phyloP scores from a whole-genome alignment of 2,888 invertebrate genomes.

The Lasioglossum malachurum region DNA sequence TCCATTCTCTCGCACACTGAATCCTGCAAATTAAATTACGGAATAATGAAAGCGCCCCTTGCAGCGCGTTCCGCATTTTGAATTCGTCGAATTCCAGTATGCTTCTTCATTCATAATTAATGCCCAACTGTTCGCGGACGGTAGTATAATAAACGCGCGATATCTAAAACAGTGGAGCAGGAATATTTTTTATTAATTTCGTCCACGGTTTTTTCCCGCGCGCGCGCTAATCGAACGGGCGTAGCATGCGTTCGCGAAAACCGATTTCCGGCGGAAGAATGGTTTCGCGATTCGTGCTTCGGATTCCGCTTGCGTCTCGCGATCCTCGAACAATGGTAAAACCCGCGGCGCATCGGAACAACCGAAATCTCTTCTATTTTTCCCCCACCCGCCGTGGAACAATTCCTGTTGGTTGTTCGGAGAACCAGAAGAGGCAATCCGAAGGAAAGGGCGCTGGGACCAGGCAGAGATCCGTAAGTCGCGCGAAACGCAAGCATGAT shows the following conservation, averaged over 20 bases:
- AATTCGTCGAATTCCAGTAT: too few species aligned
- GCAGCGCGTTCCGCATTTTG: too few species aligned
- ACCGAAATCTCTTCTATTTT: neutral
- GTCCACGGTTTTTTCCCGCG: too few species aligned
- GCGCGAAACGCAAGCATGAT: slow-evolving; percentile 7
- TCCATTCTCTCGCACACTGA: too few species aligned
- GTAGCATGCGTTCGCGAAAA: neutral
- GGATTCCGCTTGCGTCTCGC: neutral
- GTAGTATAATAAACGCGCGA: too few species aligned
- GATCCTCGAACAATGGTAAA: slow-evolving; percentile 24
- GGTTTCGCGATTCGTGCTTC: neutral
- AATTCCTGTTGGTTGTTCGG: neutral
- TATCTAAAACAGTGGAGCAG: neutral
- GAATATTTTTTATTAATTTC: slow-evolving; percentile 47
- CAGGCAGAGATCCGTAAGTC: neutral
- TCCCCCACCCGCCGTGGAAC: neutral
- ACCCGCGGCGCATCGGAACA: neutral
- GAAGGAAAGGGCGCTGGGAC: neutral
- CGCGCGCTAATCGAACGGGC: neutral
- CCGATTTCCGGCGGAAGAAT: slow-evolving; percentile 10
- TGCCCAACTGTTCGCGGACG: too few species aligned
- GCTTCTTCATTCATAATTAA: too few species aligned
- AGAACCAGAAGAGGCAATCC: neutral
- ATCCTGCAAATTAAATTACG: too few species aligned
- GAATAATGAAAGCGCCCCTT: too few species aligned